A percentile compares a stretch with the other conserved stretches of the same genome.
These are phyloP conservation scores for Urophycis tenuis DNA, from an alignment of 2,797 vertebrate genomes.

Conservation along the genomic window DNA sequence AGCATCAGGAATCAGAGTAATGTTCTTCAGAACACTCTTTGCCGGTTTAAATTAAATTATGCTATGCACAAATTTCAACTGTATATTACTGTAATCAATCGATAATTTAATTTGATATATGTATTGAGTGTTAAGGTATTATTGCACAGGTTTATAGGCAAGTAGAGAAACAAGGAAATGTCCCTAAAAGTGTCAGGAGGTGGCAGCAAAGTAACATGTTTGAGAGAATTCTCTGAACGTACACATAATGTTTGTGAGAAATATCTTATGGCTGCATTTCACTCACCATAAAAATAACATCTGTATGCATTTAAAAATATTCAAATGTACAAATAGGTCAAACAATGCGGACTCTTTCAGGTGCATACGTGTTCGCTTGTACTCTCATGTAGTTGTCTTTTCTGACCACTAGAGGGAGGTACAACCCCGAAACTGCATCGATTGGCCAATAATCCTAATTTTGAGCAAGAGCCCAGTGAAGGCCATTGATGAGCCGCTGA, in stretches of 20 bases:
- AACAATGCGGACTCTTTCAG: not conserved
- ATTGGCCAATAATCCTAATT: not conserved
- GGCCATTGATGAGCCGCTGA: not conserved
- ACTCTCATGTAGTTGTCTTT: not conserved
- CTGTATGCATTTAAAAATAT: not conserved
- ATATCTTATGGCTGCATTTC: not conserved
- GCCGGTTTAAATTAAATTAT: not conserved
- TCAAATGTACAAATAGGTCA: not conserved
- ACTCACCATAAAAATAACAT: not conserved
- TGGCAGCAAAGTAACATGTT: not conserved
- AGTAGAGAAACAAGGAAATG: not conserved
- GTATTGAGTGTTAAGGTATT: not conserved
- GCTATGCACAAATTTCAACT: not conserved
- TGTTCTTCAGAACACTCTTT: not conserved
- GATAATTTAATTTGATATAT: not conserved
- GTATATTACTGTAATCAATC: not conserved
- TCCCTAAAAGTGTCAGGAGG: not conserved
- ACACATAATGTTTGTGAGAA: not conserved
- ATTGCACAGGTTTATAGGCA: not conserved
- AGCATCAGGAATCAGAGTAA: too few species aligned
- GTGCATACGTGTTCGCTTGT: not conserved
- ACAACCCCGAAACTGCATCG: slow-evolving; percentile 6
- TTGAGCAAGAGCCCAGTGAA: not conserved
- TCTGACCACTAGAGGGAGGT: slow-evolving; percentile 35
- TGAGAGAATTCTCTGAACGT: not conserved